Base-by-base conservation (phyloP, 1,140 invertebrate genomes). In the Pseudomyrmex dendroicus region DNA sequence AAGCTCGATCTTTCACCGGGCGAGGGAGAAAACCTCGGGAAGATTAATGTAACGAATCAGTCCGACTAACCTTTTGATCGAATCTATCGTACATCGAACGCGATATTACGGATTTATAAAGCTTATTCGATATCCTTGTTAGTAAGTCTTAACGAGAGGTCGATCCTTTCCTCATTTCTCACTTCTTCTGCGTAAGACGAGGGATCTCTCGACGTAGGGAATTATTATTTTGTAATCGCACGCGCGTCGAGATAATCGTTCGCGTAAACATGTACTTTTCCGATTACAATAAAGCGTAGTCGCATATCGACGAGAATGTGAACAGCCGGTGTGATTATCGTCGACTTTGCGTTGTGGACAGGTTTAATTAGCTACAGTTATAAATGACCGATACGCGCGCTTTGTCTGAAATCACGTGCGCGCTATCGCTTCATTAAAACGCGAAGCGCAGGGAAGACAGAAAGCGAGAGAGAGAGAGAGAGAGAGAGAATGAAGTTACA, bases 1-100 rank as follows among this genome's bases (percentile, higher is more conserved):
- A 70, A 50, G 44, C 13, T 35, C 44, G 46, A 61, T 7, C 62
- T 66, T 54, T 35, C n/a, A 50, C 17, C 15, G 44, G 4, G 15
- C 48, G 44, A 12, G 25, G 13, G 44, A 56, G 20, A 20, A 56
- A 70, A 70, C 48, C 44, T 50, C n/a, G 64, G 7, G 2, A 80
- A 70, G 64, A 80, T 78, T 78, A 78, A 78, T 80, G 76, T 70
- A 59, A 80, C 56, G 66, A 80, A 80, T 80, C 76, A 80, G 64
- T 80, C 76, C 50, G 20, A 15, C 63, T 78, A 78, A 78, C 44
- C 15, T 80, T 35, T 70, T 80, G 54, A 80, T 70, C 67, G 44
- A 78, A 68, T 68, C 35, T 59, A 56, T 20, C 20, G 44, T 59
- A 35, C 35, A 78, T 68, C 20, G 64, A 68, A 59, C 20, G 44